Evolutionary conservation across 2,113 vertebrate genomes (phyloP).

Genomic region (Hippopotamus amphibius): DNA sequence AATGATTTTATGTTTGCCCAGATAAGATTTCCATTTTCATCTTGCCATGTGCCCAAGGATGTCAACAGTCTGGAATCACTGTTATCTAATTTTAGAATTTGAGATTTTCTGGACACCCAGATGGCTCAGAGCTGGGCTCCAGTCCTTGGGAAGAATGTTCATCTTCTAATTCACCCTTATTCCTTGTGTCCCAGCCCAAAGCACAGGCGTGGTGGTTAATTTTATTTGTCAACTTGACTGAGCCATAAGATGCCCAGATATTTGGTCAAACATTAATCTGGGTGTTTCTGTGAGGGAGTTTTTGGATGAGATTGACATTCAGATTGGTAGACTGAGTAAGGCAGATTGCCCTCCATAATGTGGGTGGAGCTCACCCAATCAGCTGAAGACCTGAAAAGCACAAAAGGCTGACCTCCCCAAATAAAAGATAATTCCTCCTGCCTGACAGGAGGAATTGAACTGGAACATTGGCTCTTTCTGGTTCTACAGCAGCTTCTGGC

Average conservation of each 20-base stretch:
- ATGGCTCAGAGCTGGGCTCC: not conserved
- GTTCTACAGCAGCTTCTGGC: not conserved
- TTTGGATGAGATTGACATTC: not conserved
- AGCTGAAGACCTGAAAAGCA: not conserved
- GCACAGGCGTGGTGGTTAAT: not conserved
- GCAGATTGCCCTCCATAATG: not conserved
- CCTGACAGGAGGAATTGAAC: not conserved
- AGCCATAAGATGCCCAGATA: not conserved
- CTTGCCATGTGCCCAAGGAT: not conserved
- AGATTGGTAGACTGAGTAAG: not conserved
- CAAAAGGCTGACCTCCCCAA: not conserved
- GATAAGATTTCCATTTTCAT: not conserved
- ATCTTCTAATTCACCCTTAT: not conserved
- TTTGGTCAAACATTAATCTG: not conserved
- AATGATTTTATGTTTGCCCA: conserved; percentile 2
- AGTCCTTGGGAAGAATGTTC: not conserved
- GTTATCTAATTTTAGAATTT: conserved; percentile 3
- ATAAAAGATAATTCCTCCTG: not conserved
- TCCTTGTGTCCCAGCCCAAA: not conserved
- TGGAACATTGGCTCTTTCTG: not conserved
- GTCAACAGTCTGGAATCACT: not conserved
- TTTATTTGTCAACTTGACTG: conserved; percentile 12
- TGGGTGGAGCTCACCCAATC: not conserved
- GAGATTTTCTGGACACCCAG: not conserved
- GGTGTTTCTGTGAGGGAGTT: not conserved